phyloP scores from a whole-genome alignment of 2,113 vertebrate species.

The Ranitomeya imitator region DNA sequence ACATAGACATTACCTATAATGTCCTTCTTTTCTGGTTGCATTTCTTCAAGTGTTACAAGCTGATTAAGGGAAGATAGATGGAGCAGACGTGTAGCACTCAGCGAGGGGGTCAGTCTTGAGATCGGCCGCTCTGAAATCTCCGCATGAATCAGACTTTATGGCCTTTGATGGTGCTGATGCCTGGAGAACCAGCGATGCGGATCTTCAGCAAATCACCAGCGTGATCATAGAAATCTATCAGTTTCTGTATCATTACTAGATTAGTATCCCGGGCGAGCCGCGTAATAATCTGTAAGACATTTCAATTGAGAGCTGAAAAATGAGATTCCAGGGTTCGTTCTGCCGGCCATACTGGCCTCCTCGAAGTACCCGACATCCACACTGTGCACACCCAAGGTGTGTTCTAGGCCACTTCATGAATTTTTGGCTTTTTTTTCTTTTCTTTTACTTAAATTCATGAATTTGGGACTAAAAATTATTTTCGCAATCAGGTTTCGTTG shows the following conservation, averaged over 20 bases:
- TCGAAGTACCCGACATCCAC: background rate
- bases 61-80: conserved; percentile 6
- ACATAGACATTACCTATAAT: background rate
- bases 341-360: background rate
- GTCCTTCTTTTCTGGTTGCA: background rate
- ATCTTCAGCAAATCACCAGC: conserved; percentile 74
- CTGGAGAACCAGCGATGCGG: conserved; percentile 70
- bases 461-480: too few species aligned
- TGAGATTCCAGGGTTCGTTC: conserved; percentile 58
- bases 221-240: conserved; percentile 74
- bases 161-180: conserved; percentile 77
- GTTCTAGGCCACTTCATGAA: too few species aligned
- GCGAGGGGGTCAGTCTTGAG: conserved; percentile 1
- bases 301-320: conserved; percentile 70
- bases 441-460: too few species aligned
- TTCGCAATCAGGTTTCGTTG: too few species aligned
- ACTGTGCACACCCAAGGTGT: too few species aligned
- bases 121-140: conserved; percentile 69
- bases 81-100: background rate
- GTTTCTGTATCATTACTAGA: conserved; percentile 77
- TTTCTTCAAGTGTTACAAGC: background rate
- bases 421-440: too few species aligned
- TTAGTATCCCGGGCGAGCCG: conserved; percentile 71
- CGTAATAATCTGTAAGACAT: conserved; percentile 73
- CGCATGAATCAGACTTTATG: conserved; percentile 75